A percentile compares a stretch with the other conserved stretches of the same genome.
These are phyloP conservation scores for Periophthalmus modestus DNA, from an alignment of 2,113 vertebrate species.

Conservation along the genomic window DNA sequence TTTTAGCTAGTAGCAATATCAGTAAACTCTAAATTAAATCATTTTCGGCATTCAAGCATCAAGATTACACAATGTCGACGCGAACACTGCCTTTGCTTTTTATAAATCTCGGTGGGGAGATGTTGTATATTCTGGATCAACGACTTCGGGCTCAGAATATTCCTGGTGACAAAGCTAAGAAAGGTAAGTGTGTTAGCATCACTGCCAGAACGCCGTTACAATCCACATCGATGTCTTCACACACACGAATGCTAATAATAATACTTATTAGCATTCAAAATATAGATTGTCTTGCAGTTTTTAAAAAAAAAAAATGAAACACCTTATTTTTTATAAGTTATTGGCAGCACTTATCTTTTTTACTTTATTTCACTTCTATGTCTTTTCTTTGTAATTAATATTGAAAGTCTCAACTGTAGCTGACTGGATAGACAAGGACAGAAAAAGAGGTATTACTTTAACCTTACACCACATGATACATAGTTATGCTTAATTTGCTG, in stretches of 20 bases:
- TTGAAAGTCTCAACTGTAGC: constrained; percentile 80
- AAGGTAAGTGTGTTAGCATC: constrained; percentile 79
- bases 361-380: neutral
- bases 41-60: neutral
- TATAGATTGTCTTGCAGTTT: neutral
- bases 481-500: constrained; percentile 57
- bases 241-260: too few species aligned
- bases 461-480: constrained; percentile 27
- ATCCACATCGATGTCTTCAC: neutral
- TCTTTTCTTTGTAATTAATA: constrained; percentile 38
- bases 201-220: neutral
- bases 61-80: constrained; percentile 78
- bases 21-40: constrained; percentile 1
- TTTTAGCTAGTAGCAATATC: constrained; percentile 7
- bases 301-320: too few species aligned
- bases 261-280: neutral
- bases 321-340: too few species aligned
- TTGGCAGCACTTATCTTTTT: neutral
- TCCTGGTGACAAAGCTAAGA: constrained; percentile 90
- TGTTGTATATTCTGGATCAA: constrained; percentile 97
- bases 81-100: constrained; percentile 91
- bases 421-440: constrained; percentile 96
- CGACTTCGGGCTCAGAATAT: constrained; percentile 93
- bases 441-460: constrained; percentile 88
- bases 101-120: constrained; percentile 95